phyloP scores from a whole-genome alignment of 2,113 vertebrate genomes.

The Leptodactylus fuscus region DNA sequence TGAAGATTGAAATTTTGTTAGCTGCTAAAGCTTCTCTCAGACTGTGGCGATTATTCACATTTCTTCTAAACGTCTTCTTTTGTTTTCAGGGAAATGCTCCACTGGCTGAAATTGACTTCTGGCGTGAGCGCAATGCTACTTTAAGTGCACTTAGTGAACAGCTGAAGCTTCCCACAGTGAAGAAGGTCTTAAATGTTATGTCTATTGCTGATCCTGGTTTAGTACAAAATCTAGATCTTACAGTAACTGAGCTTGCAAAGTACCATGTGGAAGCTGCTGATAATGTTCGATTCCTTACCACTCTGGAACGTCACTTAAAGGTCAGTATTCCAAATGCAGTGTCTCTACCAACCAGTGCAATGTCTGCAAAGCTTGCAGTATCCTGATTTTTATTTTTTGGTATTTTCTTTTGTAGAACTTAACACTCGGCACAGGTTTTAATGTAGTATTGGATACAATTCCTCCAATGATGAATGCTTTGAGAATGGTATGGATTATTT shows the following conservation, averaged over 20 bases:
- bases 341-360: not conserved
- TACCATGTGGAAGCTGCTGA: slow-evolving; percentile 81
- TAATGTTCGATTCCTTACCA: slow-evolving; percentile 84
- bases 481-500: slow-evolving; percentile 88
- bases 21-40: too few species aligned
- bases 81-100: slow-evolving; percentile 78
- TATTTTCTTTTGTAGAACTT: slow-evolving; percentile 66
- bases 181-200: slow-evolving; percentile 81
- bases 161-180: slow-evolving; percentile 78
- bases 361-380: not conserved
- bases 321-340: slow-evolving; percentile 67
- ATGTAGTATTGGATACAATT: slow-evolving; percentile 79
- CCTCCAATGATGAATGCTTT: slow-evolving; percentile 85
- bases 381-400: not conserved
- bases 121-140: slow-evolving; percentile 80
- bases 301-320: slow-evolving; percentile 86
- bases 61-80: not conserved
- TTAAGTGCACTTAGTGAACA: slow-evolving; percentile 82
- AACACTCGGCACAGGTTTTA: slow-evolving; percentile 71
- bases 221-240: slow-evolving; percentile 74
- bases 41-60: too few species aligned
- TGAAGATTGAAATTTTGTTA: too few species aligned
- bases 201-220: slow-evolving; percentile 71
- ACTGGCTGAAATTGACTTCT: slow-evolving; percentile 86
- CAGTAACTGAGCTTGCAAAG: slow-evolving; percentile 78